Evolutionary conservation across 2,797 vertebrate species (phyloP), one percentile per base, ranked within the genome.

Genomic region (Sebastes matsubarae): DNA sequence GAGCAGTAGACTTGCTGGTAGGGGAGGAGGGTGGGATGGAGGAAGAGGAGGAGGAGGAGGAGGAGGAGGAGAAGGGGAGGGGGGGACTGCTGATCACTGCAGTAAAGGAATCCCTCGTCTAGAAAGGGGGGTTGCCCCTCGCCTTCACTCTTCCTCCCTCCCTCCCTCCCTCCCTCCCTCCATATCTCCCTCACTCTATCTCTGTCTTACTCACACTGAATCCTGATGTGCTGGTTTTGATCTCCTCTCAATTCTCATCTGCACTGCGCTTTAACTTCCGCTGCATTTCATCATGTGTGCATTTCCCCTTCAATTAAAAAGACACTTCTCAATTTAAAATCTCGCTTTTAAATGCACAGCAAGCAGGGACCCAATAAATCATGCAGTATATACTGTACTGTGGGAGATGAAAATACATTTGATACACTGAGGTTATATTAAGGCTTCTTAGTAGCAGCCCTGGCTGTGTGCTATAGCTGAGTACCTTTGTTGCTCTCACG

Each of bases 21-120:
- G 70, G 65, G 32, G 57, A 34, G 30, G 69, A 18, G 36, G 50
- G 6, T 13, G 60, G 58, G 36, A 9, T 25, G 36, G 20, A 52
- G 18, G 42, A 18, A 20, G 75, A 29, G 12, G 32, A 24, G 65
- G n/a, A 9, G 18, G 18, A 54, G 50, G 50, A 60, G 58, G 29
- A 27, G 16, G 30, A 24, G 61, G 20, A 9, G 24, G 18, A 55
- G 42, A 24, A 60, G 58, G 25, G 25, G 68, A n/a, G 54, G 81
- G 65, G 80, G 29, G 82, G 87, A 87, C 52, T 93, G 92, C 92
- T 95, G 94, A 95, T 95, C 88, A 94, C 95, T 96, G 95, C 95
- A 95, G 95, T 93, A 95, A 94, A 95, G 96, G 95, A 96, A 96
- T 96, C 94, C 96, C 95, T 95, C 30, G 80, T 92, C 91, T 95